phyloP scores from a whole-genome alignment of 2,113 vertebrate genomes.

The Neofelis nebulosa region DNA sequence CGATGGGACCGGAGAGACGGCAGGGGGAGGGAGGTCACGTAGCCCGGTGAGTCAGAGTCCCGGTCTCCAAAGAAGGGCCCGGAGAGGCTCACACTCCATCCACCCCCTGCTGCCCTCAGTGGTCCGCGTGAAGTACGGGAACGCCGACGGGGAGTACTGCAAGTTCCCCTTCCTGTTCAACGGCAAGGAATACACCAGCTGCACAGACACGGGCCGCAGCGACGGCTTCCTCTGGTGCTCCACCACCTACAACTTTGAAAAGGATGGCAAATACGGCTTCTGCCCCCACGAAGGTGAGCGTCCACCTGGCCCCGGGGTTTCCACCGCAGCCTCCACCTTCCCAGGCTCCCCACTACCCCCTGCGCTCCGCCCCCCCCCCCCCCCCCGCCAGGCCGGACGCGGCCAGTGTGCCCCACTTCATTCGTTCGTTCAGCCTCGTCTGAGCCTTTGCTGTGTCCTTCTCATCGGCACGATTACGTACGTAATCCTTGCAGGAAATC shows the following conservation, averaged over 20 bases:
- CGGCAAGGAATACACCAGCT: conserved; percentile 95
- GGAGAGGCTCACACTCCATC: neutral
- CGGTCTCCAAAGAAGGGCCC: neutral
- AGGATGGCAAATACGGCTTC: conserved; percentile 97
- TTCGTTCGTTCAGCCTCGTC: accelerated
- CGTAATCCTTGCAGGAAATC: neutral
- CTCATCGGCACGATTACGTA: neutral
- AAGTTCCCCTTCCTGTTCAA: conserved; percentile 97
- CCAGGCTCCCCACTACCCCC: accelerated
- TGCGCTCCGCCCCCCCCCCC: accelerated
- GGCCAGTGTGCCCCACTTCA: accelerated
- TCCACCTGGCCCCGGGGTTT: neutral
- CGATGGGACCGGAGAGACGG: neutral
- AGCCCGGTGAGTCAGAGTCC: neutral
- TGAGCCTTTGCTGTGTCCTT: neutral
- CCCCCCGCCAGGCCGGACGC: neutral
- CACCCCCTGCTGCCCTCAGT: conserved; percentile 82
- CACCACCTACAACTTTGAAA: conserved; percentile 95
- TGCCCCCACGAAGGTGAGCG: conserved; percentile 98
- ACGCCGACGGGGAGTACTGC: conserved; percentile 97
- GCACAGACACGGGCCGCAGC: conserved; percentile 91
- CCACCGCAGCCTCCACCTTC: neutral
- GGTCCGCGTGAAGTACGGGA: conserved; percentile 97
- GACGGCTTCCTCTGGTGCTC: conserved; percentile 99
- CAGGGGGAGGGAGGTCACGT: neutral